Percentiles rank a stretch among this genome's conserved stretches.
Evolutionary conservation across 2,888 invertebrate genomes (phyloP).

Genomic region (Chironomus tentans): DNA sequence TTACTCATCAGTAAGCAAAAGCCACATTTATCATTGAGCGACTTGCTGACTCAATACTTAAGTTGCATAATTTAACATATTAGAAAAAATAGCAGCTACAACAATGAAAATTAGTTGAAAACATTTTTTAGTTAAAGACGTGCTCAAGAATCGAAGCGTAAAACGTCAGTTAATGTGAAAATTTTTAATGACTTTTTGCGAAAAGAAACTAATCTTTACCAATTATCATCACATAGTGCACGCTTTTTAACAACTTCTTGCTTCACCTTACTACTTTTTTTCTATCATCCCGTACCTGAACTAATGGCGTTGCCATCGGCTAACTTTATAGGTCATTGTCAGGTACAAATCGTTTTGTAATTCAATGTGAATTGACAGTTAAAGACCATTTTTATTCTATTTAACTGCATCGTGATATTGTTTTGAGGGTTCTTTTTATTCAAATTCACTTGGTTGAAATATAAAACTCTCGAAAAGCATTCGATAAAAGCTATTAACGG

Average conservation of each 20-base stretch:
- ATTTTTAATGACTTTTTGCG: neutral
- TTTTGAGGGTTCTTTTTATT: too few species aligned
- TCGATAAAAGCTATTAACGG: too few species aligned
- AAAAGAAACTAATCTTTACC: neutral
- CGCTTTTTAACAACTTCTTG: neutral
- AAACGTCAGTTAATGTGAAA: neutral
- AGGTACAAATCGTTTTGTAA: neutral
- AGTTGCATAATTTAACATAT: neutral
- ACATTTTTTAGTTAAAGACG: neutral
- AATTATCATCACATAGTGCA: conserved; percentile 1
- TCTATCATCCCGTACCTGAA: too few species aligned
- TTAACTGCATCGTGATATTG: too few species aligned
- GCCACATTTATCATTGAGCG: neutral
- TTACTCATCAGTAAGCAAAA: conserved; percentile 1
- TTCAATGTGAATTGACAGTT: too few species aligned
- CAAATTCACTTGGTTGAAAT: too few species aligned
- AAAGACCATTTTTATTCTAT: too few species aligned
- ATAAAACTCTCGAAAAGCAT: too few species aligned
- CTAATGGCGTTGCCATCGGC: neutral
- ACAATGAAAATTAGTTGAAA: neutral
- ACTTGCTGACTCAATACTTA: neutral
- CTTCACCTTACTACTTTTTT: neutral
- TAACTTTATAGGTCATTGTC: conserved; percentile 16
- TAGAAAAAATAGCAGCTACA: neutral
- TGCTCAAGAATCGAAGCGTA: neutral